A percentile compares a stretch with the other conserved stretches of the same genome.
Conservation (phyloP, 2,888 invertebrate genomes). For the Xanthia togata region DNA sequence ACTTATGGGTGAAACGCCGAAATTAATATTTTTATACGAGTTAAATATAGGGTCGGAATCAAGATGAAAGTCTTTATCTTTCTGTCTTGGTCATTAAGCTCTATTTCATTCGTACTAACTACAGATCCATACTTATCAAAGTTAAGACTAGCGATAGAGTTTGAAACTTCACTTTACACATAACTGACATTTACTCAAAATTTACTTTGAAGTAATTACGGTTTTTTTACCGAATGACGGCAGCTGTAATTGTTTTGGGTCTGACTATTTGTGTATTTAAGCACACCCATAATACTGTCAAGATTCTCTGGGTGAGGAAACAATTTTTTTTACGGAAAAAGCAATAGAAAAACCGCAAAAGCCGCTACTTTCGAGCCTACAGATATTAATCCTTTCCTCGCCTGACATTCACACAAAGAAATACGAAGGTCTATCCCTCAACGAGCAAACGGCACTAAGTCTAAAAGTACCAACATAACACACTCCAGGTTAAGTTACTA, state of each 20-base stretch:
- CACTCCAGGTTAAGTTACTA: conserved; percentile 57
- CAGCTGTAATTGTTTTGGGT: not conserved
- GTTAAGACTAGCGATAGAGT: not conserved
- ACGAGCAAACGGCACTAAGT: conserved; percentile 21
- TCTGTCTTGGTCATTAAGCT: not conserved
- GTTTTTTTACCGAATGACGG: not conserved
- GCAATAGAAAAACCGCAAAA: not conserved
- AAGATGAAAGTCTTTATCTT: not conserved
- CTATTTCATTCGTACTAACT: not conserved
- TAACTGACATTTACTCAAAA: not conserved
- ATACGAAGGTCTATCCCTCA: conserved; percentile 9
- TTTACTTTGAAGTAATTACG: no score
- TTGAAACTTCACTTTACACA: not conserved
- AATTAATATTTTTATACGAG: not conserved
- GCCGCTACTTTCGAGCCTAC: not conserved
- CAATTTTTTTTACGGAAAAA: not conserved
- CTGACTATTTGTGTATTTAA: not conserved
- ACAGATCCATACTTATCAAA: not conserved
- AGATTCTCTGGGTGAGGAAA: not conserved
- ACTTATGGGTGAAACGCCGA: not conserved
- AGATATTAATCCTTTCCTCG: conserved; percentile 12
- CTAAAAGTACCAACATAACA: conserved; percentile 36
- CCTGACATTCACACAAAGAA: conserved; percentile 27
- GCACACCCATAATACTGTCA: not conserved
- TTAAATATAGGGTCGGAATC: not conserved